phyloP scores from a whole-genome alignment of 2,888 invertebrate genomes.

The Brachynemurus nebulosus region DNA sequence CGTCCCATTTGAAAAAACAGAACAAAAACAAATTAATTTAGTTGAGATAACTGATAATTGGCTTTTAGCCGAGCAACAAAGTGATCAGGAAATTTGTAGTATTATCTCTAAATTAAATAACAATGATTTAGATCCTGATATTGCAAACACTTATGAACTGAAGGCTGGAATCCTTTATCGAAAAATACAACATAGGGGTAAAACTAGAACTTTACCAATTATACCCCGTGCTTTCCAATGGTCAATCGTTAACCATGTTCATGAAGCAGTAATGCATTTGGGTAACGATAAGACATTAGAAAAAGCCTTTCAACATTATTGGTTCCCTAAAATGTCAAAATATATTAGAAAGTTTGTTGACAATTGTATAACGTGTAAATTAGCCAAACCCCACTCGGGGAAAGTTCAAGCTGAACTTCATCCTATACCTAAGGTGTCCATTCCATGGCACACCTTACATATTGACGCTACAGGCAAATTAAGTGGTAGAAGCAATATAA shows the following conservation, averaged over 20 bases:
- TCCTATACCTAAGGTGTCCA: slow-evolving; percentile 22
- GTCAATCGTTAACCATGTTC: slow-evolving; percentile 4
- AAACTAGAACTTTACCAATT: slow-evolving; percentile 10
- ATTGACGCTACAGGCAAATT: slow-evolving; percentile 21
- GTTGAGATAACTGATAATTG: slow-evolving; percentile 9
- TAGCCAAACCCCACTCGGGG: slow-evolving; percentile 17
- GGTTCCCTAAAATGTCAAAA: slow-evolving; percentile 18
- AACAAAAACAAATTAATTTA: slow-evolving; percentile 7
- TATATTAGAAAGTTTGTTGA: slow-evolving; percentile 16
- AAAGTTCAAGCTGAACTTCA: slow-evolving; percentile 21
- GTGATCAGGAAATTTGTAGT: slow-evolving; percentile 9
- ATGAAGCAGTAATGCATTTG: slow-evolving; percentile 1
- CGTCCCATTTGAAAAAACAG: not conserved
- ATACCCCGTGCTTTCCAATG: slow-evolving; percentile 8
- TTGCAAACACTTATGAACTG: not conserved
- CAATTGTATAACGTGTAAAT: slow-evolving; percentile 12
- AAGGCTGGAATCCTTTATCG: slow-evolving; percentile 6
- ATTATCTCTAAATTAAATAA: slow-evolving; percentile 7
- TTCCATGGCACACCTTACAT: slow-evolving; percentile 24
- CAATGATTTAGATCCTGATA: slow-evolving; percentile 12
- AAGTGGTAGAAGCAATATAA: slow-evolving; percentile 19
- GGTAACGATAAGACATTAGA: no score
- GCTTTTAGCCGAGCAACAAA: slow-evolving; percentile 12
- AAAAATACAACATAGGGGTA: slow-evolving; percentile 9
- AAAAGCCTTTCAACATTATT: slow-evolving; percentile 16